Evolutionary conservation across 2,888 invertebrate genomes (phyloP), one percentile per base, ranked within the genome.

Genomic region (Orthosia gothica): DNA sequence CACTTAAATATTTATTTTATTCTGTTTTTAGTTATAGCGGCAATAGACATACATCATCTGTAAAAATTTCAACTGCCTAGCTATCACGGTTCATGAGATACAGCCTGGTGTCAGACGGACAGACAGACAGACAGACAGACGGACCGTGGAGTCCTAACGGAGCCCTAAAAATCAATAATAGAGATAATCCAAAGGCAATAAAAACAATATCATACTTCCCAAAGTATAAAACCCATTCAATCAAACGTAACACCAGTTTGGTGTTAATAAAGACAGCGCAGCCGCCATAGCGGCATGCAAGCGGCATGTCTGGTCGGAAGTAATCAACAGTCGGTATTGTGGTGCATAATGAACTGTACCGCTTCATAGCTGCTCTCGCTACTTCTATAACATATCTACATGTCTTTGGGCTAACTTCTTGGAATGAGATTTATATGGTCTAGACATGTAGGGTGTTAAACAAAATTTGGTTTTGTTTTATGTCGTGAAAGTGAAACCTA

Each of bases 271-370:
- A 79, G 61, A 74, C 73, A 47, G 52, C 26, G 54, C 59, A 70
- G 73, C 70, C 69, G 76, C 68, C 67, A 75, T 74, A 64, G 58
- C 57, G 69, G 40, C 64, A 65, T 76, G 74, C 79, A 71, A 64
- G 58, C 59, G 69, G 40, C 64, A 65, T 76, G 74, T 81, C 73
- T 84, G 83, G 79, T 83, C 78, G 77, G 80, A 80, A 87, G 80
- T 83, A 88, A 88, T 87, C 88, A 87, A 82, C 87, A 75, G 72
- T 72, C 68, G 55, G 79, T 80, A 83, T 87, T 83, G 86, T 82
- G 71, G 87, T 78, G 83, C 78, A 87, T 85, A 88, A 87, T 87
- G 73, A 87, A 87, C 75, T 79, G 59, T 70, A 47, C 74, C 63
- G 74, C 74, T 85, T 72, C 59, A 73, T 68, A 50, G 49, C 67